Evolutionary conservation across 2,113 vertebrate genomes (phyloP), one percentile per base, ranked within the genome.

Genomic region (Corythaeola cristata): DNA sequence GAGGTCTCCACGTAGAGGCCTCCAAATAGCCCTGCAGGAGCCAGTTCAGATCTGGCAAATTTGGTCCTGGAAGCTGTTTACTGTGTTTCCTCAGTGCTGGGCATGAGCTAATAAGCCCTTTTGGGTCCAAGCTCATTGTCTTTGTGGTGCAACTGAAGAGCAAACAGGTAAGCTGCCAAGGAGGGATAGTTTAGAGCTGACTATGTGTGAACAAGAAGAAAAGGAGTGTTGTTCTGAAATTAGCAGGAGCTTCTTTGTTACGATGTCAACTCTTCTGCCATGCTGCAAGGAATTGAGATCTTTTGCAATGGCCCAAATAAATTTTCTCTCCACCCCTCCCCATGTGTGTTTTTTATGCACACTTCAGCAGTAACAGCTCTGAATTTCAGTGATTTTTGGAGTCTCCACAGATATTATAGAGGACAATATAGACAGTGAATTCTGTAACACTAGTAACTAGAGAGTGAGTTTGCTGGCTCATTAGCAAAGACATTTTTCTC

Each of bases 151-250:
- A 60, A 11, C 47, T 17, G 12, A 78, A 12, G 33, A 87, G 58
- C 85, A 53, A 37, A 56, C 78, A 89, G 94, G 88, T 88, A 39
- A 85, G 37, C 33, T 85, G 67, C 86, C 91, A 92, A 23, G 89
- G 71, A 75, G 49, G 47, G 56, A 50, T 44, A 28, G 66, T 62
- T 88, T 26, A 23, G 37, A 68, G 67, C 58, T 80, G 90, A 45
- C 44, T 68, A 1, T 15, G 4, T 11, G 86, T 5, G 37, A 63
- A 7, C 1, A 16, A 53, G 35, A 74, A 85, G 45, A 58, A 90
- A 76, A 80, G 52, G 79, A 79, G 23, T 13, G 0, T 72, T 90
- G 85, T 72, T 82, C 63, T 83, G 72, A 37, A n/a, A 7, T 73
- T 41, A 83, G 83, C 47, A 59, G 37, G 55, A 89, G 56, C 88